A percentile compares a stretch with the other conserved stretches of the same genome.
Evolutionary conservation across 1,140 invertebrate genomes (phyloP).

Genomic region (Campoletis sonorensis): DNA sequence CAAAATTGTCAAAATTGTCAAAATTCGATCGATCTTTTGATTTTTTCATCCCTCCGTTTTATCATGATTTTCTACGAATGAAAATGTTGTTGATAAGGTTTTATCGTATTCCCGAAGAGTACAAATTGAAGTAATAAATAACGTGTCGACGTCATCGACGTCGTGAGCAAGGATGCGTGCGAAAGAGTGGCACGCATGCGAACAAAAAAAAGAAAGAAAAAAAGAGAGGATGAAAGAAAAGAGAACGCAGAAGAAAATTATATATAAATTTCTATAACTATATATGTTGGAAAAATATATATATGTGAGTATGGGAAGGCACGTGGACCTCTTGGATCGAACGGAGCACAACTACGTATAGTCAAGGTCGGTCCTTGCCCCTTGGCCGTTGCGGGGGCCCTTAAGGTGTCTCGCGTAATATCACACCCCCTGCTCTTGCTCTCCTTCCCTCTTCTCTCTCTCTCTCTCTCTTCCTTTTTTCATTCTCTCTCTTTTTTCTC

Average conservation of each 20-base stretch:
- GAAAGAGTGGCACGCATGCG: slow-evolving; percentile 19
- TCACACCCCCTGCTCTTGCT: slow-evolving; percentile 47
- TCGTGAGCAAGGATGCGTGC: slow-evolving; percentile 29
- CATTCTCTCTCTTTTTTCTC: not conserved
- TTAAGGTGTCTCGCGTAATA: slow-evolving; percentile 54
- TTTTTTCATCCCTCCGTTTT: too few relatives aligned
- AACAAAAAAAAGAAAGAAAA: slow-evolving; percentile 42
- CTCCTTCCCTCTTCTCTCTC: slow-evolving; percentile 2
- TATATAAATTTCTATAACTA: not conserved
- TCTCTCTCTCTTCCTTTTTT: slow-evolving; percentile 3
- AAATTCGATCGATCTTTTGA: too few relatives aligned
- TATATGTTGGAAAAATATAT: slow-evolving; percentile 15
- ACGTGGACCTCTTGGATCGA: slow-evolving; percentile 55
- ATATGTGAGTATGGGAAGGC: slow-evolving; percentile 19
- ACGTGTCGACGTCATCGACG: not conserved
- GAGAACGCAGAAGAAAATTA: slow-evolving; percentile 10
- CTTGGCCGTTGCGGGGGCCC: slow-evolving; percentile 50
- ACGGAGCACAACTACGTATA: slow-evolving; percentile 51
- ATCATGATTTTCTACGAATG: not conserved
- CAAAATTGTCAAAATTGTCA: too few relatives aligned
- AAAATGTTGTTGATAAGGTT: not conserved
- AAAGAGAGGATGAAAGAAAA: slow-evolving; percentile 30
- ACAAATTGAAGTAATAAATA: not conserved
- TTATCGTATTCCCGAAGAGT: not conserved
- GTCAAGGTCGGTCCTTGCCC: slow-evolving; percentile 57